Base-by-base conservation (phyloP, 30 jellyfish, hydroid and myxozoan species). In the Sanderia malayensis region DNA sequence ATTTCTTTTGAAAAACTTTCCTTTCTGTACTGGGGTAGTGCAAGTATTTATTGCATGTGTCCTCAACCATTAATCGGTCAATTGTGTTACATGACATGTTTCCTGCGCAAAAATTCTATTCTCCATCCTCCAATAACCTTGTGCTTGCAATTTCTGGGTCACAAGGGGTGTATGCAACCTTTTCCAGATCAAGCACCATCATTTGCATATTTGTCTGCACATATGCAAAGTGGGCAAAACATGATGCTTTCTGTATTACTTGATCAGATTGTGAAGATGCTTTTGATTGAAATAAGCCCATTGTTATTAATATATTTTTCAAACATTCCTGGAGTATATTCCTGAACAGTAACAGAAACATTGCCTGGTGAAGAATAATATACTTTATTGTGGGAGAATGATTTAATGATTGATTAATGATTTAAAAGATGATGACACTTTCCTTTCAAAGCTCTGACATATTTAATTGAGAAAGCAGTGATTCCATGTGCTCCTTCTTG, bases 121-220 rank as follows among this genome's bases (percentile, higher is more conserved):
- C 73, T 20, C 73, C 73, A 61, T 61, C 73, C 32, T 61, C 73
- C 29, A 20, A 61, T 15, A 25, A 61, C 32, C 46, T 61, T 20
- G 46, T 29, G 52, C 52, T 37, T 37, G 52, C 52, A 37, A 37
- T 37, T 37, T 37, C 52, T 37, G 52, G 52, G 52, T 37, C 6
- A 37, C 52, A 37, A 37, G 13, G 52, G 52, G 52, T 37, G 52
- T 37, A 37, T 37, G 52, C 52, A 61, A 61, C 73, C 20, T 47
- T 47, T 37, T 61, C 47, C 7, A 61, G 45, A 30, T 61, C 73
- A 31, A 61, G 32, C 46, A 61, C 46, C 73, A 61, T 61, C 73
- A 61, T 22, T 61, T 61, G 41, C 45, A n/a, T 61, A 25, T 61
- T 20, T 61, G 73, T 61, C 25, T 61, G 73, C 41, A 61, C 20